Percentiles rank a stretch among this genome's conserved stretches.
These are phyloP conservation scores for Hirtodrosophila duncani DNA, from an alignment of 2,888 invertebrate genomes.

Conservation along the genomic window DNA sequence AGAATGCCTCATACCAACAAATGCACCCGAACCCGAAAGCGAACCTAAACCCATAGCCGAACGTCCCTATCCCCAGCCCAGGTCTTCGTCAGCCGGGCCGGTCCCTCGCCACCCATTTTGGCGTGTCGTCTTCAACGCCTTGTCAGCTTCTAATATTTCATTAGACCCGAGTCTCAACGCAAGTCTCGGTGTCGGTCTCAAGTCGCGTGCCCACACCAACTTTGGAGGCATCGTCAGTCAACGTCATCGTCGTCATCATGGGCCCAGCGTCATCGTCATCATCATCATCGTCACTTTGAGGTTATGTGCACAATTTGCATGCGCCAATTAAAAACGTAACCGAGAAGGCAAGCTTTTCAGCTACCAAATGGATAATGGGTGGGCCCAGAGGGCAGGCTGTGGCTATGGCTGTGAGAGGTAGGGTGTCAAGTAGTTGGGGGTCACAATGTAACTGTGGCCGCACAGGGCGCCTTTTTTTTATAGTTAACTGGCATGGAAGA, in stretches of 20 bases:
- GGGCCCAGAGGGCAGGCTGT: not conserved
- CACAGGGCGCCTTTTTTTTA: constrained; percentile 39
- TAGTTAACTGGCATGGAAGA: constrained; percentile 45
- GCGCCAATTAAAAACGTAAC: constrained; percentile 58
- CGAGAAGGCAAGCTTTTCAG: constrained; percentile 18
- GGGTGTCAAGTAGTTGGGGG: not conserved
- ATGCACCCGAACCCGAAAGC: not conserved
- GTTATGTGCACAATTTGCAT: constrained; percentile 66
- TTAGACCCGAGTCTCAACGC: constrained; percentile 40
- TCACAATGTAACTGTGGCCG: constrained; percentile 34
- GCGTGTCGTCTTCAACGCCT: constrained; percentile 51
- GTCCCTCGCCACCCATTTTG: not conserved
- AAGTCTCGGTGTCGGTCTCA: constrained; percentile 43
- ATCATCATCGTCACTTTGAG: constrained; percentile 39
- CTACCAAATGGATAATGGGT: not conserved
- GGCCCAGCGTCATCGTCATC: constrained; percentile 14
- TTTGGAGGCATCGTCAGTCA: constrained; percentile 20
- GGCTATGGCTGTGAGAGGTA: not conserved
- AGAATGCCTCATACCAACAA: constrained; percentile 23
- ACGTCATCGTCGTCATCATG: constrained; percentile 26
- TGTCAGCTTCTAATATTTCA: constrained; percentile 65
- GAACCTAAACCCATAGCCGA: not conserved
- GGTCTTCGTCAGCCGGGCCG: too few species aligned
- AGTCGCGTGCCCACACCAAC: constrained; percentile 49
- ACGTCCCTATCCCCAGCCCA: not conserved